These are phyloP conservation scores for Pediacus dermestoides DNA, from an alignment of 2,888 invertebrate species.

Conservation along the genomic window DNA sequence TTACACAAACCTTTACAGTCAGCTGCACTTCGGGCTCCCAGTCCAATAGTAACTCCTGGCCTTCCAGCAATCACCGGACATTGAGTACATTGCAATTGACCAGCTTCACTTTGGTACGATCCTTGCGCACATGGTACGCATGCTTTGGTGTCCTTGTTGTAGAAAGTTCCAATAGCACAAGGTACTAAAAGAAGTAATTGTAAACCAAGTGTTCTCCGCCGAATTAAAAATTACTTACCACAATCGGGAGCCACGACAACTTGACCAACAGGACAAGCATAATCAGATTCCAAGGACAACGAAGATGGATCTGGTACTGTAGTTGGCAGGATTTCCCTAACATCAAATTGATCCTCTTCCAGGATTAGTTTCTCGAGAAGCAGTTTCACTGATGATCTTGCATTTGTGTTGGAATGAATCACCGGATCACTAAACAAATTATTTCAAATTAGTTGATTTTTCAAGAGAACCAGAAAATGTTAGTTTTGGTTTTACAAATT, in stretches of 20 bases:
- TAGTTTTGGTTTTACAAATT: too few species aligned
- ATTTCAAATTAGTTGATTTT: conserved; percentile 11
- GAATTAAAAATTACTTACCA: conserved; percentile 56
- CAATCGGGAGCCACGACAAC: conserved; percentile 93
- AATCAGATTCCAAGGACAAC: conserved; percentile 80
- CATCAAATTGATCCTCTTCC: conserved; percentile 92
- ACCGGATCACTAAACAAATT: conserved; percentile 73
- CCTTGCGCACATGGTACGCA: conserved; percentile 85
- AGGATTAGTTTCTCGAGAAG: conserved; percentile 86
- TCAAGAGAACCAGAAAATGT: too few species aligned
- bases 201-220: background rate
- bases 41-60: conserved; percentile 80
- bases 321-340: conserved; percentile 87
- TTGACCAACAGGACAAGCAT: conserved; percentile 89
- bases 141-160: conserved; percentile 68
- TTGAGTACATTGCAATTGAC: conserved; percentile 81
- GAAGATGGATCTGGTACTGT: conserved; percentile 92
- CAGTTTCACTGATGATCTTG: conserved; percentile 77
- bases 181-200: conserved; percentile 59
- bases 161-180: conserved; percentile 87
- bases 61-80: conserved; percentile 91
- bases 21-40: conserved; percentile 82
- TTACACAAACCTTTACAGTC: conserved; percentile 92
- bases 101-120: conserved; percentile 90
- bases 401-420: conserved; percentile 79